These are phyloP conservation scores for Neotragus moschatus DNA, from an alignment of 2,113 vertebrate genomes.

Conservation along the genomic window DNA sequence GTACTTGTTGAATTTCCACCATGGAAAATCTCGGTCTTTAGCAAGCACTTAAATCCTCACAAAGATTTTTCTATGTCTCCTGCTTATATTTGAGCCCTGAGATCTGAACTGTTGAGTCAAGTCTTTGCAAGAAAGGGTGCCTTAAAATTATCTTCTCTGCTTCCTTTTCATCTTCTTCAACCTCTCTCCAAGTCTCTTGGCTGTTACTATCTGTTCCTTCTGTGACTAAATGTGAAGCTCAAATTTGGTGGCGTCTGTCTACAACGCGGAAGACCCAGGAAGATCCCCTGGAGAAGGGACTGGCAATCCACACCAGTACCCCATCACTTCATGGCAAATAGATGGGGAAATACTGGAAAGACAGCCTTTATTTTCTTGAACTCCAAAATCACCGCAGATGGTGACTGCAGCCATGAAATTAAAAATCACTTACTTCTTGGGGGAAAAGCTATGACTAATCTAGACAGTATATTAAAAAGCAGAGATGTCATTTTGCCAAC, in stretches of 20 bases:
- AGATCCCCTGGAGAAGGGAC: too few relatives aligned
- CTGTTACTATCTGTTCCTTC: neutral
- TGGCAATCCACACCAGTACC: too few relatives aligned
- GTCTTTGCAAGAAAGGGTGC: slow-evolving; percentile 14
- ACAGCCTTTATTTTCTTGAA: neutral
- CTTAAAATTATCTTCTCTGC: slow-evolving; percentile 6
- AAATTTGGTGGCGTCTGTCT: neutral
- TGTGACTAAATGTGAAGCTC: neutral
- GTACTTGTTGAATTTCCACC: neutral
- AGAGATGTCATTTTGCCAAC: neutral
- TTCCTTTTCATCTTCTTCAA: neutral
- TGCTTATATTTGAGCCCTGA: neutral
- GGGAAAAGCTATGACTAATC: neutral
- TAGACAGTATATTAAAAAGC: neutral
- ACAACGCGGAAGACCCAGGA: too few relatives aligned
- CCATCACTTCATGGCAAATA: neutral
- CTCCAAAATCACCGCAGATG: neutral
- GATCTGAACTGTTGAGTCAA: neutral
- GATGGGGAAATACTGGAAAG: neutral
- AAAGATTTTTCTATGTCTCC: neutral
- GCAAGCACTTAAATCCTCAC: neutral
- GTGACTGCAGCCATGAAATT: neutral
- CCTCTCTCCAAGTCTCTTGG: neutral
- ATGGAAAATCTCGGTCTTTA: neutral
- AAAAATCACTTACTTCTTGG: neutral